A percentile compares a stretch with the other conserved stretches of the same genome.
phyloP scores from a whole-genome alignment of 2,797 vertebrate species.

The Eulemur albifrons region DNA sequence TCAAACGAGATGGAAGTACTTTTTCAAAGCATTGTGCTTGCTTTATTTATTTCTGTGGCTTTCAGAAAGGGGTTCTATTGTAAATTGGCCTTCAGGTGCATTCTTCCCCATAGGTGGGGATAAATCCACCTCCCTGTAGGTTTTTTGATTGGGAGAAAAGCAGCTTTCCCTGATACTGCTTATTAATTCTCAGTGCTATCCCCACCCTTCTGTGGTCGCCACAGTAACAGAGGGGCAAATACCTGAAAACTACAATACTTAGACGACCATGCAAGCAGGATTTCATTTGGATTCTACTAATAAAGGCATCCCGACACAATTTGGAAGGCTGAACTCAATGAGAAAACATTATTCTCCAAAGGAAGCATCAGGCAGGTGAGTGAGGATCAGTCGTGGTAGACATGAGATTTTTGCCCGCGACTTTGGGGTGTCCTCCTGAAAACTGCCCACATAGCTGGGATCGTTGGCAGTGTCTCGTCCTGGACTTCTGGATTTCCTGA shows the following conservation, averaged over 20 bases:
- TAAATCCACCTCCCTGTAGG: rapidly evolving
- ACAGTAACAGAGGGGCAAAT: background rate
- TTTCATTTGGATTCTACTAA: background rate
- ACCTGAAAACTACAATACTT: background rate
- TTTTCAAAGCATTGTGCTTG: background rate
- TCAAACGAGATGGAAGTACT: background rate
- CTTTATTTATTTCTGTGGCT: background rate
- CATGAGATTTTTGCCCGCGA: background rate
- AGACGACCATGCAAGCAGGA: background rate
- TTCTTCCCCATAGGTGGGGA: background rate
- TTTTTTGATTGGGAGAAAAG: background rate
- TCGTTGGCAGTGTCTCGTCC: background rate
- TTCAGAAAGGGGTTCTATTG: background rate
- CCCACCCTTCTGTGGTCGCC: background rate
- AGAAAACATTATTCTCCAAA: background rate
- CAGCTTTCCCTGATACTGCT: too few species aligned
- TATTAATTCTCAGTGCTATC: background rate
- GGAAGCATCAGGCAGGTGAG: background rate
- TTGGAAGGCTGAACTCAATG: background rate
- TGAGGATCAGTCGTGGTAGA: background rate
- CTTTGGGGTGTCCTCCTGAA: background rate
- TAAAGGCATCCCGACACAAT: background rate
- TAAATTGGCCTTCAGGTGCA: background rate
- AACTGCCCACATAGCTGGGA: background rate
- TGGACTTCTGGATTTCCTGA: background rate